Conservation (phyloP, 2,113 vertebrate genomes). For the Podarcis cretensis region DNA sequence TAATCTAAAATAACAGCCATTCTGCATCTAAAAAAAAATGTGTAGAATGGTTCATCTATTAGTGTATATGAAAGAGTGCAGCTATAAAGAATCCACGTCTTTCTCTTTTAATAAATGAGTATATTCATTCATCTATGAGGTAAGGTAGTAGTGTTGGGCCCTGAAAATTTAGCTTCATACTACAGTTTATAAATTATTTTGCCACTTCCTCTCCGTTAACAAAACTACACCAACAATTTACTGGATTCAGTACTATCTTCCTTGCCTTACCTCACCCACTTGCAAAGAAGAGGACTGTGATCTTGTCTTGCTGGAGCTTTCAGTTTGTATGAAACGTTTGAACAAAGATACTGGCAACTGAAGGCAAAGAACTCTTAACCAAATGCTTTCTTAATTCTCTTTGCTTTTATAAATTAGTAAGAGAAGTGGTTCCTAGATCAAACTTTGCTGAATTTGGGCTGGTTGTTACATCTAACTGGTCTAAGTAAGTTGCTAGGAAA, state of each 20-base stretch:
- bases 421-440: too few relatives aligned
- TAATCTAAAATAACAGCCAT: not conserved
- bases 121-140: too few relatives aligned
- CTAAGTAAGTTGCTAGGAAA: constrained; percentile 35
- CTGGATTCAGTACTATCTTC: not conserved
- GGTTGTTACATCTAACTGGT: constrained; percentile 33
- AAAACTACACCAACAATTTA: not conserved
- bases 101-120: too few relatives aligned
- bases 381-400: not conserved
- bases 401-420: not conserved
- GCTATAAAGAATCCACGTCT: not conserved
- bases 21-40: not conserved
- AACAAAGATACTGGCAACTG: too few relatives aligned
- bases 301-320: not conserved
- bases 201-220: not conserved
- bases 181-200: too few relatives aligned
- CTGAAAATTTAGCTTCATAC: too few relatives aligned
- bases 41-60: not conserved
- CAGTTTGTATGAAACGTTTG: not conserved
- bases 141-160: too few relatives aligned
- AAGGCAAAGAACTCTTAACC: not conserved
- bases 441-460: rapidly evolving
- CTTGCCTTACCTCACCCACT: not conserved
- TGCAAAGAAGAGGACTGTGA: not conserved
- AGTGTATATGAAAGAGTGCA: not conserved